Evolutionary conservation across 1,140 invertebrate species (phyloP).

Genomic region (Drosophila leontia): DNA sequence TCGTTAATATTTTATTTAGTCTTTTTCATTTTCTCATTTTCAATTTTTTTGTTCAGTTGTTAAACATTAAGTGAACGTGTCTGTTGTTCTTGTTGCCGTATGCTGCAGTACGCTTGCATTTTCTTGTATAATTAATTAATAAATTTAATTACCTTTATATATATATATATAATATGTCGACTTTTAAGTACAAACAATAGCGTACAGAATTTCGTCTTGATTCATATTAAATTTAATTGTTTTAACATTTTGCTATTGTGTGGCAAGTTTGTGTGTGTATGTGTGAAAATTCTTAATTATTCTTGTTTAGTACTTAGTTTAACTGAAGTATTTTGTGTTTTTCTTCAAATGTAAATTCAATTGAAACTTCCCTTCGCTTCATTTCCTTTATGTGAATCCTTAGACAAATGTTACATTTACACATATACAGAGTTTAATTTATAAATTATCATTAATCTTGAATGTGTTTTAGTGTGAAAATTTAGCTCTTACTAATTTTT

Average conservation of each 20-base stretch:
- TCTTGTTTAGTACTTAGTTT: conserved; percentile 30
- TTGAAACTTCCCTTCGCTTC: conserved; percentile 42
- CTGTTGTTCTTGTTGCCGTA: conserved; percentile 53
- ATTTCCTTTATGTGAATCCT: conserved; percentile 46
- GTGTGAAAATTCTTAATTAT: conserved; percentile 25
- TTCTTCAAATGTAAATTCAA: conserved; percentile 59
- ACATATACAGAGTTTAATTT: conserved; percentile 63
- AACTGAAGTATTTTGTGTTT: conserved; percentile 50
- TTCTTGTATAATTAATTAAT: conserved; percentile 81
- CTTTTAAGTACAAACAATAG: conserved; percentile 76
- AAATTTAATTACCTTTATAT: conserved; percentile 72
- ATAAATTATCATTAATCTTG: conserved; percentile 52
- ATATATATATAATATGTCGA: conserved; percentile 43
- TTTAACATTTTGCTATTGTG: conserved; percentile 66
- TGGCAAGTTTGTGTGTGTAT: conserved; percentile 37
- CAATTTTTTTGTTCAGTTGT: conserved; percentile 66
- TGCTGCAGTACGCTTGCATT: conserved; percentile 57
- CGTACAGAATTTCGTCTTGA: conserved; percentile 55
- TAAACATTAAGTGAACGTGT: conserved; percentile 68
- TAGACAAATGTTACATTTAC: conserved; percentile 64
- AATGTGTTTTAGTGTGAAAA: conserved; percentile 37
- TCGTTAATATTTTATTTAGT: conserved; percentile 83
- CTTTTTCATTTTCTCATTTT: conserved; percentile 81
- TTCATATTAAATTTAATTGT: conserved; percentile 51
- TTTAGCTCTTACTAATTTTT: conserved; percentile 26